phyloP scores from a whole-genome alignment of 2,113 vertebrate genomes.

The Atherinomorus stipes region DNA sequence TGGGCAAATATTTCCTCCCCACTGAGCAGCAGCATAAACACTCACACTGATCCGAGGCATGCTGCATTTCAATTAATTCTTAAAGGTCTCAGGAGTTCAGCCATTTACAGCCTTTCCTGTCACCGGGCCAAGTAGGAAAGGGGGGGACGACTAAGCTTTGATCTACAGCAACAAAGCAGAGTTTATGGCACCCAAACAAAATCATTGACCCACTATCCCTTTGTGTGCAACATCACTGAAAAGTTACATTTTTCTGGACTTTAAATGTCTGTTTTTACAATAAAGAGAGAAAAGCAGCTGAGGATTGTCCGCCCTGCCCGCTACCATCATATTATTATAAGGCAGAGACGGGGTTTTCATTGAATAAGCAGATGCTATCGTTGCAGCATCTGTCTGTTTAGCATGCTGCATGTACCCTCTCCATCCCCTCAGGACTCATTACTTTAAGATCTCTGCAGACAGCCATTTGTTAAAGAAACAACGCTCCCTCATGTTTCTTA shows the following conservation, averaged over 20 bases:
- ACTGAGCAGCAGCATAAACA: conserved; percentile 56
- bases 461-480: conserved; percentile 24
- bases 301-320: conserved; percentile 25
- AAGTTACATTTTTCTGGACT: neutral
- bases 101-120: conserved; percentile 46
- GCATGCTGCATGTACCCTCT: neutral
- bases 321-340: conserved; percentile 8
- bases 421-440: conserved; percentile 6
- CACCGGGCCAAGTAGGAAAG: conserved; percentile 27
- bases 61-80: conserved; percentile 70
- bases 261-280: neutral
- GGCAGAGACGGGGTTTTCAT: conserved; percentile 26
- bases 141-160: conserved; percentile 17
- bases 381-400: conserved; percentile 7
- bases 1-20: conserved; percentile 34
- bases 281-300: conserved; percentile 19
- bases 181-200: conserved; percentile 28
- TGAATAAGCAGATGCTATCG: conserved; percentile 58
- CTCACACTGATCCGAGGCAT: conserved; percentile 40
- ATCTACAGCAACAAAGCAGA: conserved; percentile 32
- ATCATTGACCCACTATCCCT: conserved; percentile 11
- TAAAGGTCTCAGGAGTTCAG: conserved; percentile 54
- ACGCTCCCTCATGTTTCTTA: neutral
- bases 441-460: neutral
- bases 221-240: neutral